phyloP scores from a whole-genome alignment of 2,888 invertebrate genomes.

The Tenthredo mesomela region DNA sequence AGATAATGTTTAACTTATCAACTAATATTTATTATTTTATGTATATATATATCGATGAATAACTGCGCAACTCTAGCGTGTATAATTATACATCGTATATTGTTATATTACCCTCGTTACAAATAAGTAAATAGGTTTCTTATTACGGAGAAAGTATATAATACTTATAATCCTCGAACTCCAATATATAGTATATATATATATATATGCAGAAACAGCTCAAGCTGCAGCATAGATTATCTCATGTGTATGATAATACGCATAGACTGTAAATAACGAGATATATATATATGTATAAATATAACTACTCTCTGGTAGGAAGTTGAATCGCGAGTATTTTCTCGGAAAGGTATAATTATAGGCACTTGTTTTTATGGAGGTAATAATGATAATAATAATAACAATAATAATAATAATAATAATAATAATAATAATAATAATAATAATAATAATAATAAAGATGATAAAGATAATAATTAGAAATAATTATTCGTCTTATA shows the following conservation, averaged over 20 bases:
- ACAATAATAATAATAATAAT: too few relatives aligned
- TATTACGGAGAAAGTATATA: constrained; percentile 16
- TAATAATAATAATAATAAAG: background rate
- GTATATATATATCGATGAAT: background rate
- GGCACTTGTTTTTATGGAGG: background rate
- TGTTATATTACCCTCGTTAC: background rate
- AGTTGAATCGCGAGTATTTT: background rate
- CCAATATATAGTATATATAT: too few relatives aligned
- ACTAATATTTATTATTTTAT: too few relatives aligned
- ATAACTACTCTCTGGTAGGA: background rate
- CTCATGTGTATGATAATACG: constrained; percentile 11
- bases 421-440: background rate
- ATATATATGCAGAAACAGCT: background rate
- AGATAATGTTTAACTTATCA: too few relatives aligned
- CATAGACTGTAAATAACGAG: background rate
- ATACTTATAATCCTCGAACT: too few relatives aligned
- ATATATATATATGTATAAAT: background rate
- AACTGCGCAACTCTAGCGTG: background rate
- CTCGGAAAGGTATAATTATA: background rate
- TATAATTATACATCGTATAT: constrained; percentile 4
- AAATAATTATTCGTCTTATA: constrained; percentile 3
- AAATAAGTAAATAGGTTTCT: constrained; percentile 1
- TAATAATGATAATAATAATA: background rate
- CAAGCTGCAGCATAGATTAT: background rate
- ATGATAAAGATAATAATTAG: background rate